Evolutionary conservation across 2,113 vertebrate species (phyloP).

Genomic region (Microtus ochrogaster): DNA sequence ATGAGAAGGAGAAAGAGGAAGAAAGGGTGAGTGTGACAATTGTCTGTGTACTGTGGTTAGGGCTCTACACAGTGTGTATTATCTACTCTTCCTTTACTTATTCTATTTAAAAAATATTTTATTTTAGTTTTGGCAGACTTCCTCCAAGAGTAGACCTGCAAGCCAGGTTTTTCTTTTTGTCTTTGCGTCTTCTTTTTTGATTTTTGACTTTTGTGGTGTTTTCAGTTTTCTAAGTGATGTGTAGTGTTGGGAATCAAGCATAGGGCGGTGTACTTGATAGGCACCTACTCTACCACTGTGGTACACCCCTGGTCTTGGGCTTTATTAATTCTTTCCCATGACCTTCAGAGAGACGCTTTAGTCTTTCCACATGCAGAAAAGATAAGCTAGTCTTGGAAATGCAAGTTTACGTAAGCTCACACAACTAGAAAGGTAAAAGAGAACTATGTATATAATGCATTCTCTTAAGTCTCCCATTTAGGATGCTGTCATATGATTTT

Average conservation of each 20-base stretch:
- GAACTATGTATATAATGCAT: not conserved
- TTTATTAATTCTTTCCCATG: not conserved
- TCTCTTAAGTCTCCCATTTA: not conserved
- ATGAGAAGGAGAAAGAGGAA: not conserved
- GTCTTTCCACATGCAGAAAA: not conserved
- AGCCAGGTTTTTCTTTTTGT: not conserved
- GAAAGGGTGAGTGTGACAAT: not conserved
- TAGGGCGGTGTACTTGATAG: not conserved
- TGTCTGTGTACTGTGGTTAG: not conserved
- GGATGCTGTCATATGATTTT: not conserved
- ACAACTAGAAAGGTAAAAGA: not conserved
- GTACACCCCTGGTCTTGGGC: not conserved
- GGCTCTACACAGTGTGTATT: not conserved
- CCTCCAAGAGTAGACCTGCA: not conserved
- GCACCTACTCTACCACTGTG: not conserved
- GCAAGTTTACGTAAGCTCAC: not conserved
- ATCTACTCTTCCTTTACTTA: not conserved
- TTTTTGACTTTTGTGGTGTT: not conserved
- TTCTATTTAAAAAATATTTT: not conserved
- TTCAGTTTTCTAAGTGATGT: not conserved
- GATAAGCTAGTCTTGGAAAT: not conserved
- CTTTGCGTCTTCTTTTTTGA: not conserved
- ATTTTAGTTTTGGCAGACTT: not conserved
- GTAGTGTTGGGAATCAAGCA: not conserved
- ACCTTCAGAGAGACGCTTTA: not conserved